phyloP scores from a whole-genome alignment of 2,113 vertebrate genomes.

The Stegastes partitus region DNA sequence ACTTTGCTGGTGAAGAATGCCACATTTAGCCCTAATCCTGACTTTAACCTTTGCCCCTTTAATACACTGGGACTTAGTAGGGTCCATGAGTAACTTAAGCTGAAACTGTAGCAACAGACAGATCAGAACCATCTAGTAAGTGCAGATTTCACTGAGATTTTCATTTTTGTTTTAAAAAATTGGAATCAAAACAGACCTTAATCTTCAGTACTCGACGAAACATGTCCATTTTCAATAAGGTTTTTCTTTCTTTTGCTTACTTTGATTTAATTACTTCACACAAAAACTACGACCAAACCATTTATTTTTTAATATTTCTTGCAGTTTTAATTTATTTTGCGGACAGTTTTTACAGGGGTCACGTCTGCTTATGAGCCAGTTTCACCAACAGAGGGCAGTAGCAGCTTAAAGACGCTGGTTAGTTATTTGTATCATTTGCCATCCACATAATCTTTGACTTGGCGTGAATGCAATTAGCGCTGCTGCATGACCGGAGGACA shows the following conservation, averaged over 20 bases:
- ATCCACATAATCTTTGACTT: background rate
- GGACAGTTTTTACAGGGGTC: background rate
- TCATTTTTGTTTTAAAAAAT: background rate
- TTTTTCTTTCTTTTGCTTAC: background rate
- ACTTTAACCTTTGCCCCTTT: constrained; percentile 66
- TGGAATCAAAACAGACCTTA: background rate
- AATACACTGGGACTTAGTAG: constrained; percentile 54
- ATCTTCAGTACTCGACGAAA: background rate
- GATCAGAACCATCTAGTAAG: background rate
- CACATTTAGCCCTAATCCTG: constrained; percentile 74
- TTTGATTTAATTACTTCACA: background rate
- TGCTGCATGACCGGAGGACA: background rate
- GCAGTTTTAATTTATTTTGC: background rate
- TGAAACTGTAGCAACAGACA: constrained; percentile 7
- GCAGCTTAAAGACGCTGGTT: constrained; percentile 18
- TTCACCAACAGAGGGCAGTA: constrained; percentile 72
- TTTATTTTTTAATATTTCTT: background rate
- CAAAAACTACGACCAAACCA: background rate
- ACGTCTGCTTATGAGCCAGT: background rate
- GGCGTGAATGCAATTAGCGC: background rate
- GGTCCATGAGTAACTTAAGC: constrained; percentile 32
- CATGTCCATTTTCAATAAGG: background rate
- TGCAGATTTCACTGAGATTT: background rate
- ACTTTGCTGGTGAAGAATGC: constrained; percentile 42
- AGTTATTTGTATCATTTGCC: background rate